Base-by-base conservation (phyloP, 2,113 vertebrate species). In the Rhodinocichla rosea region DNA sequence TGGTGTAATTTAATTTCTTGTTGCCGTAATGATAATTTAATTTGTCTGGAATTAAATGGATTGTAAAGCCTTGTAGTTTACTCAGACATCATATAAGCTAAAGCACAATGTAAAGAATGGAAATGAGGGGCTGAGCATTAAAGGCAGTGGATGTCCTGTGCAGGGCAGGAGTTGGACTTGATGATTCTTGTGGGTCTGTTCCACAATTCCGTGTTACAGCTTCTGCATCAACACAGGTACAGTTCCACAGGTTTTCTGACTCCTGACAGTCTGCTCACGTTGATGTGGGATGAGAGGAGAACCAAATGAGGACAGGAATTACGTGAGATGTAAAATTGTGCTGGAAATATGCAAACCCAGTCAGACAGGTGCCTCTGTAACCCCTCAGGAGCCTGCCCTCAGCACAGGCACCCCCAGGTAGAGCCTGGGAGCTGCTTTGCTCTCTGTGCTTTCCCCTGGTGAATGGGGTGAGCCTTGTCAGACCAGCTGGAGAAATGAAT, bases 401-500 rank as follows among this genome's bases (percentile, higher is more conserved):
- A 16, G 79, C 62, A n/a, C 0, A 0, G 49, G 47, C 65, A 62
- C 11, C 65, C n/a, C 15, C 2, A 1, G 52, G 24, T 9, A 42
- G 33, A 64, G 63, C 80, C 59, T 63, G 71, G 47, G 83, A 89
- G 92, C 42, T 0, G 0, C 89, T 83, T 15, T 63, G 67, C 80
- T 94, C 7, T 3, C 27, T 33, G 49, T 7, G 0, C 3, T 37
- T 84, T 74, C 63, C 49, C 0, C 0, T 2, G 4, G 26, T 23
- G 17, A n/a, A 3, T 7, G 20, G 30, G 1, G 0, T 2, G 3
- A 74, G 52, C 62, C 69, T 56, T 1, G 14, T 70, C 56, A 70
- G 87, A 89, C 77, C 56, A 56, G 84, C 52, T 3, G 14, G 35
- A 78, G 60, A 45, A 68, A 22, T 6, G 6, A 81, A 83, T 77